These are phyloP conservation scores for Sarcophaga subvicina DNA, from an alignment of 2,888 invertebrate species.

Conservation along the genomic window DNA sequence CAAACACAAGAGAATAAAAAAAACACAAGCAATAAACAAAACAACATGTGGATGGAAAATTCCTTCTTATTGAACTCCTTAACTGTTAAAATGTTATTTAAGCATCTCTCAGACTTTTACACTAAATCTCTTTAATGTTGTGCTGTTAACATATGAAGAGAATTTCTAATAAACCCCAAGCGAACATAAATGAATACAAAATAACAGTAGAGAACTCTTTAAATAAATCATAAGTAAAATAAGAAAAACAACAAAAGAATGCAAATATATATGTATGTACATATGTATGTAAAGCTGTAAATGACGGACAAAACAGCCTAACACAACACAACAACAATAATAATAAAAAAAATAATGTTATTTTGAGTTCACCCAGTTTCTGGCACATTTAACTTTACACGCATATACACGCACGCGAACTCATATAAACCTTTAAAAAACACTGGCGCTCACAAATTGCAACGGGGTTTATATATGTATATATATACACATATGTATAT, in stretches of 20 bases:
- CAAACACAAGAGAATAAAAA: too few species aligned
- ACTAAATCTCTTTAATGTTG: background rate
- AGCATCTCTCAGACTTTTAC: too few species aligned
- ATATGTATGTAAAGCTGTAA: constrained; percentile 8
- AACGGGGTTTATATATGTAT: background rate
- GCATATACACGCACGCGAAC: background rate
- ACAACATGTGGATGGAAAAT: too few species aligned
- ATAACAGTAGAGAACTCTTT: constrained; percentile 10
- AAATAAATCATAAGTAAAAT: constrained; percentile 50
- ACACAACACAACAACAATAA: constrained; percentile 21
- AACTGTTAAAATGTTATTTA: background rate
- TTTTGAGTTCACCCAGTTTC: constrained; percentile 62
- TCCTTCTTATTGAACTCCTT: background rate
- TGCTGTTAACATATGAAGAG: constrained; percentile 54
- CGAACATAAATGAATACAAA: constrained; percentile 9
- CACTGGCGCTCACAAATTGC: background rate
- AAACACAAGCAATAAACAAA: too few species aligned
- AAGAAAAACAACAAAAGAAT: constrained; percentile 5
- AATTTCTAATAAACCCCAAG: constrained; percentile 32
- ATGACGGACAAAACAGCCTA: constrained; percentile 25
- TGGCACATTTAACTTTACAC: constrained; percentile 41
- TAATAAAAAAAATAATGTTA: background rate
- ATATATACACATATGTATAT: background rate
- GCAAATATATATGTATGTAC: background rate
- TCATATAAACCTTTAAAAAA: background rate